Evolutionary conservation across 2,888 invertebrate genomes (phyloP), one percentile per base, ranked within the genome.

Genomic region (Aspidapion aeneum): DNA sequence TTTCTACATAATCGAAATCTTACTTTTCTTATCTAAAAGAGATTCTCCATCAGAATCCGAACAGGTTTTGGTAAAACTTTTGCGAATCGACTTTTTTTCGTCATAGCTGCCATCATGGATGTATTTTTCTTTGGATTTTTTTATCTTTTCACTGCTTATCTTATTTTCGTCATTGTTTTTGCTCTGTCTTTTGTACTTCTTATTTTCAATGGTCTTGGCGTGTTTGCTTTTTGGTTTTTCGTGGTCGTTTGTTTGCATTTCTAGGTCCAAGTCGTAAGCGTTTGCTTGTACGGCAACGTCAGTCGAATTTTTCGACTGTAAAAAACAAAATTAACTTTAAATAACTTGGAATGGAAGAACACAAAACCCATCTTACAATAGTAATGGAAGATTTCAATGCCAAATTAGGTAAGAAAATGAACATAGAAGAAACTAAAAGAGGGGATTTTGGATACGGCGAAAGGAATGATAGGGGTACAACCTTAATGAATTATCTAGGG

Each of bases 231-330:
- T 77, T 51, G 66, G 66, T 60, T 70, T 74, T 20, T 70, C 72
- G 56, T 67, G 69, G 20, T 70, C 72, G 59, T 68, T 72, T 51
- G 64, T 69, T 63, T 71, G 63, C 67, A 70, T 61, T 60, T 70
- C 63, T 48, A 68, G 17, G 49, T 69, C 69, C 56, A 85, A 82
- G 69, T 85, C 85, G 63, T 81, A 82, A 1, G 83, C 82, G 73
- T 84, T 84, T 0, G 85, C 82, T 71, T 85, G 85, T n/a, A 85
- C 84, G 7, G 84, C 85, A 7, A 85, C 84, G 68, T 85, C 85
- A 59, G 82, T 84, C 55, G 84, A 84, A 1, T 81, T 83, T 70
- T 73, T 72, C 35, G 72, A 73, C 52, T 71, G 12, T 7, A 35
- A 35, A 3, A 35, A 12, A 7, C 12, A 35, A 35, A 35, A 35